Base-by-base conservation (phyloP, 64 coral and sea anemone genomes). In the Montipora capricornis region DNA sequence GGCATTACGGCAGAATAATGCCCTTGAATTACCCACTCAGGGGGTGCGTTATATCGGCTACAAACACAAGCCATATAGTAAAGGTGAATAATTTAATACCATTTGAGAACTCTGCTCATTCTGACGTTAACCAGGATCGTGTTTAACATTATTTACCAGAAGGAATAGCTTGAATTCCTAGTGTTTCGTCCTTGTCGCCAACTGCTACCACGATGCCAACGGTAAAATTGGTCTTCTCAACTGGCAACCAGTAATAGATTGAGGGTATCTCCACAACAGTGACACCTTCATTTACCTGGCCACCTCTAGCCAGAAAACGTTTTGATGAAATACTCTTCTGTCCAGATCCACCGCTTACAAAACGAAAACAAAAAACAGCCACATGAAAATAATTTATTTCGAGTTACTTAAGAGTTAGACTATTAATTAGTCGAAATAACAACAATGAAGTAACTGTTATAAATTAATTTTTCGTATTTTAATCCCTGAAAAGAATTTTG, bases 231-330 rank as follows among this genome's bases (percentile, higher is more conserved):
- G 93, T 95, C 5, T 57, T 46, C 1, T 74, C 59, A 55, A 95
- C 81, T 17, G 80, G 57, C 13, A 17, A 44, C 93, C 93, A 95
- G 60, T 58, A n/a, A 49, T 95, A 95, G 0, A 74, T 91, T 45
- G 93, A 90, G 13, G 55, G 88, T 9, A 91, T 2, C 13, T 77
- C 75, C 4, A 84, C 13, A 17, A 95, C 88, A 58, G 44, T 70
- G 17, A 95, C 93, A 47, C 93, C 93, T 20, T 90, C 80, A 5
- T 87, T 91, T 3, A 86, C 8, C 57, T 86, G 58, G 0, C 93
- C 93, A 37, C 80, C 93, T 22, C 73, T 80, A 78, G 93, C 53
- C 20, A 95, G 81, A 64, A 67, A 95, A 17, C 93, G 93, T 17
- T 71, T 86, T 69, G 82, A 86, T 14, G 13, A 10, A 22, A 86